Percentiles rank a stretch among this genome's conserved stretches.
Evolutionary conservation across 1,140 invertebrate species (phyloP).

Genomic region (Euglossa dilemma): DNA sequence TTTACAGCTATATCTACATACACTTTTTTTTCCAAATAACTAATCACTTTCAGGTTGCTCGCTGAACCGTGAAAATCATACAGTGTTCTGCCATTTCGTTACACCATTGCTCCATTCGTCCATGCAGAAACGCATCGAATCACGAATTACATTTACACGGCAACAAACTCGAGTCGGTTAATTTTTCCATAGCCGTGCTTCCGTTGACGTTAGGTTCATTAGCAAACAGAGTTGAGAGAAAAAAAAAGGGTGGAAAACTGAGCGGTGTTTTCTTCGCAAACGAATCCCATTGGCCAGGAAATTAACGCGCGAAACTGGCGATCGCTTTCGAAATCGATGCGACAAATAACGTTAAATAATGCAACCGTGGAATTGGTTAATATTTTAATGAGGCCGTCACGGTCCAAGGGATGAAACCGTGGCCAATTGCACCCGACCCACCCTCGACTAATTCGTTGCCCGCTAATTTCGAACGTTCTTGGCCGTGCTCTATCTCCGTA

Average conservation of each 20-base stretch:
- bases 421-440: not conserved
- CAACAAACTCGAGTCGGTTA: not conserved
- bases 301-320: not conserved
- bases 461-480: conserved; percentile 29
- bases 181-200: not conserved
- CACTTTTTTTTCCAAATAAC: too few species aligned
- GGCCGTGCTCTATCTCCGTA: conserved; percentile 24
- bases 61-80: too few species aligned
- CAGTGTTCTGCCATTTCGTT: too few species aligned
- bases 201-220: not conserved
- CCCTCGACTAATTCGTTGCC: conserved; percentile 2
- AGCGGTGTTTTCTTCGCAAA: not conserved
- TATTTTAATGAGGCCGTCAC: conserved; percentile 9
- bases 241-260: not conserved
- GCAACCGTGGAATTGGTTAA: not conserved
- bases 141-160: not conserved
- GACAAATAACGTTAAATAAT: not conserved
- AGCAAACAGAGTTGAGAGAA: not conserved
- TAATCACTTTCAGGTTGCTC: too few species aligned
- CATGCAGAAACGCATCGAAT: not conserved
- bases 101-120: too few species aligned
- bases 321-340: not conserved
- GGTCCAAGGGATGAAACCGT: not conserved
- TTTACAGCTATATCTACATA: too few species aligned
- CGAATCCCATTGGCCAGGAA: not conserved